Conservation (phyloP, 2,888 invertebrate species). For the Agrotis ipsilon region DNA sequence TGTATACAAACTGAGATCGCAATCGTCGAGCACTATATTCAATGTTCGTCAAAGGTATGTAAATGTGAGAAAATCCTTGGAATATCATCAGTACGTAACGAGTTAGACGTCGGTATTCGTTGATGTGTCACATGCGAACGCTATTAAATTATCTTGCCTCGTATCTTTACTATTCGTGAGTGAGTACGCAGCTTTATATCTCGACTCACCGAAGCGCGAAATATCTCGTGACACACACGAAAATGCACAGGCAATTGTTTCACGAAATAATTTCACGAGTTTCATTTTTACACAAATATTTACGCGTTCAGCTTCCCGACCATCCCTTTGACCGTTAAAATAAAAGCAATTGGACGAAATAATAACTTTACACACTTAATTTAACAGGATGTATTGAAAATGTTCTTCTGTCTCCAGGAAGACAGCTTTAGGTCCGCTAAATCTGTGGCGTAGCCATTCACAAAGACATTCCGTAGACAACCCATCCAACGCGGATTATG, state of each 20-base stretch:
- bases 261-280: conserved; percentile 19
- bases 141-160: conserved; percentile 12
- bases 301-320: not conserved
- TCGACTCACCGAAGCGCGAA: conserved; percentile 18
- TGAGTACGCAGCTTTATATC: conserved; percentile 2
- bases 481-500: conserved; percentile 66
- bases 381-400: conserved; percentile 17
- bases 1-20: conserved; percentile 22
- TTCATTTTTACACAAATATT: conserved; percentile 28
- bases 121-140: not conserved
- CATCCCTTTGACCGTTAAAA: conserved; percentile 12
- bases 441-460: conserved; percentile 46
- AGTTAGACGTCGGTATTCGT: not conserved
- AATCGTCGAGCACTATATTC: not conserved
- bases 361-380: conserved; percentile 15
- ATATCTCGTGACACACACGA: conserved; percentile 26
- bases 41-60: conserved; percentile 21
- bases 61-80: conserved; percentile 17
- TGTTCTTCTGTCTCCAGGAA: not conserved
- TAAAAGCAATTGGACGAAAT: conserved; percentile 19
- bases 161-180: conserved; percentile 3
- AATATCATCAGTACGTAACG: conserved; percentile 6
- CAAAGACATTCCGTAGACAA: conserved; percentile 63
- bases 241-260: conserved; percentile 41
- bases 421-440: conserved; percentile 40